Conservation (phyloP, 2,888 invertebrate species). For the Lampropteryx suffumata region DNA sequence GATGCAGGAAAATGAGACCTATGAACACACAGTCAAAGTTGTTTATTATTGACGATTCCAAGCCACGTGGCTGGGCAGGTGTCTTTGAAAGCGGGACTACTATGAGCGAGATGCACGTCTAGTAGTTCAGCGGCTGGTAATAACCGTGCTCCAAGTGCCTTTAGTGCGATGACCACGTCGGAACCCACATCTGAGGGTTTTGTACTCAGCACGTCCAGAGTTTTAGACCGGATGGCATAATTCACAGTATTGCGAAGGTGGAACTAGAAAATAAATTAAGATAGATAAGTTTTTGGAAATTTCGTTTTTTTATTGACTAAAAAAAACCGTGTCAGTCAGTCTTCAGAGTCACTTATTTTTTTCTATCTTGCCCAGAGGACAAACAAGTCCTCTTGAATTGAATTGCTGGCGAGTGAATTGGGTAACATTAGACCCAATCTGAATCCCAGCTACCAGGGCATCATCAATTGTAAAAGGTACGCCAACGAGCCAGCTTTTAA, state of each 20-base stretch:
- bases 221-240: slow-evolving; percentile 54
- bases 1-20: not conserved
- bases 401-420: not conserved
- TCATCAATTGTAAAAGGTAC: slow-evolving; percentile 13
- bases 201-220: slow-evolving; percentile 56
- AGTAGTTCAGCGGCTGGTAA: slow-evolving; percentile 65
- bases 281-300: no score
- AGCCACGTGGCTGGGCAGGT: slow-evolving; percentile 67
- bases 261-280: slow-evolving; percentile 45
- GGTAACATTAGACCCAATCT: slow-evolving; percentile 1
- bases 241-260: slow-evolving; percentile 68
- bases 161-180: slow-evolving; percentile 61
- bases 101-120: slow-evolving; percentile 67
- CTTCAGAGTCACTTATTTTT: no score
- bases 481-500: slow-evolving; percentile 15
- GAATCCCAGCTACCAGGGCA: slow-evolving; percentile 9
- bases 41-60: slow-evolving; percentile 71
- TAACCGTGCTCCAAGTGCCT: slow-evolving; percentile 54
- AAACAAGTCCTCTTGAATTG: not conserved
- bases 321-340: no score
- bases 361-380: not conserved
- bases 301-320: no score
- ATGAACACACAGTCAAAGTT: slow-evolving; percentile 27
- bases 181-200: slow-evolving; percentile 65
- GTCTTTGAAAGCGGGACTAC: slow-evolving; percentile 69